Conservation (phyloP, 2,113 vertebrate species). For the Elephantulus edwardii region DNA sequence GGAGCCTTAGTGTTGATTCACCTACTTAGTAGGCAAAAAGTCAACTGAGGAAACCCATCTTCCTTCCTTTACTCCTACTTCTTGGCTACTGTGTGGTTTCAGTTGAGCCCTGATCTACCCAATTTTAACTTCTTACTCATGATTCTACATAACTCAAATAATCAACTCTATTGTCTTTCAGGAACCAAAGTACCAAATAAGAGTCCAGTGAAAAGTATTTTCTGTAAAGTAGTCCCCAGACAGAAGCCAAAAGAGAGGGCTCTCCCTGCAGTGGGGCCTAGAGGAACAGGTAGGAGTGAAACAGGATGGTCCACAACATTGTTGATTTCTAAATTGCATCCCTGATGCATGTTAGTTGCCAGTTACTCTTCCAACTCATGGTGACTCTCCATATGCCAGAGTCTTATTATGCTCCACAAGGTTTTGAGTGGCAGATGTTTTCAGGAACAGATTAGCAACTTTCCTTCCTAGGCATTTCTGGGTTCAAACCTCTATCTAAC, state of each 20-base stretch:
- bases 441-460: not conserved
- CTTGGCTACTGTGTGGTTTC: not conserved
- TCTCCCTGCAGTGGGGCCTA: not conserved
- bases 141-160: not conserved
- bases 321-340: not conserved
- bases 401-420: not conserved
- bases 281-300: not conserved
- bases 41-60: not conserved
- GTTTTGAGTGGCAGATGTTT: not conserved
- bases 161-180: not conserved
- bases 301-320: not conserved
- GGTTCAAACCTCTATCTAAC: too few species aligned
- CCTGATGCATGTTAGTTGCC: not conserved
- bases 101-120: not conserved
- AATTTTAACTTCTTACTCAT: not conserved
- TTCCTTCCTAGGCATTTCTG: too few species aligned
- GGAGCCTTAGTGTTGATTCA: not conserved
- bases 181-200: constrained; percentile 11
- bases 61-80: not conserved
- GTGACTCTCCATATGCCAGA: not conserved
- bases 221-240: not conserved
- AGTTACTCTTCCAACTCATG: not conserved
- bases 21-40: not conserved
- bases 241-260: not conserved
- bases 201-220: not conserved